Conservation (phyloP, 2,797 vertebrate genomes). For the Chiroxiphia lanceolata region DNA sequence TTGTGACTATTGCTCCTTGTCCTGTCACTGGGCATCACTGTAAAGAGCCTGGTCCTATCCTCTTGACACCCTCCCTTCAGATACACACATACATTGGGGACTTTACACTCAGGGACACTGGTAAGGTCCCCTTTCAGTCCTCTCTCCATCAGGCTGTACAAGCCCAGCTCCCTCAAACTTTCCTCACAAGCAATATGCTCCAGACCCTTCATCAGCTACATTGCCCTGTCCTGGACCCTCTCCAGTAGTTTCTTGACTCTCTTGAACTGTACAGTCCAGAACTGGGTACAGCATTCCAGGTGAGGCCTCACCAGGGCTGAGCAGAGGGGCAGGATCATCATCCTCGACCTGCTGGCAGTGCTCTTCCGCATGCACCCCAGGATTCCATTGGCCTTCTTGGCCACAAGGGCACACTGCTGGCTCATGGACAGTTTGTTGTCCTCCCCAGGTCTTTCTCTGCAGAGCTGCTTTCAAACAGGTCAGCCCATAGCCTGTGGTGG, state of each 20-base stretch:
- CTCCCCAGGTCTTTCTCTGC: neutral
- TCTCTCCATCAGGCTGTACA: neutral
- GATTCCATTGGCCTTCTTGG: neutral
- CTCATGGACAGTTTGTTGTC: neutral
- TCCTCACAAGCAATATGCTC: neutral
- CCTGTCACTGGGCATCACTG: neutral
- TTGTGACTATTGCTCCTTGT: neutral
- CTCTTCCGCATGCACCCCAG: neutral
- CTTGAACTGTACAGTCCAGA: neutral
- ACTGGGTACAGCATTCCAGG: neutral
- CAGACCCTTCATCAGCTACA: neutral
- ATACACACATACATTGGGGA: neutral
- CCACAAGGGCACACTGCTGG: neutral
- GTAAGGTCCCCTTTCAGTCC: neutral
- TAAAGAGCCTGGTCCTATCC: neutral
- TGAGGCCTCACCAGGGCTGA: too few relatives aligned
- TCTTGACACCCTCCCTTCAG: neutral
- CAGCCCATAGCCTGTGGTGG: neutral
- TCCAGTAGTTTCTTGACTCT: neutral
- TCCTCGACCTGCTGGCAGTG: fast-evolving
- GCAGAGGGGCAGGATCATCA: neutral
- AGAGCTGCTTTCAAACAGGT: neutral
- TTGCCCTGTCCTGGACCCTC: neutral
- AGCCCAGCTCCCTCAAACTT: neutral
- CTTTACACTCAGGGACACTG: neutral